A percentile compares a stretch with the other conserved stretches of the same genome.
phyloP scores from a whole-genome alignment of 2,113 vertebrate species.

The Mirounga angustirostris region DNA sequence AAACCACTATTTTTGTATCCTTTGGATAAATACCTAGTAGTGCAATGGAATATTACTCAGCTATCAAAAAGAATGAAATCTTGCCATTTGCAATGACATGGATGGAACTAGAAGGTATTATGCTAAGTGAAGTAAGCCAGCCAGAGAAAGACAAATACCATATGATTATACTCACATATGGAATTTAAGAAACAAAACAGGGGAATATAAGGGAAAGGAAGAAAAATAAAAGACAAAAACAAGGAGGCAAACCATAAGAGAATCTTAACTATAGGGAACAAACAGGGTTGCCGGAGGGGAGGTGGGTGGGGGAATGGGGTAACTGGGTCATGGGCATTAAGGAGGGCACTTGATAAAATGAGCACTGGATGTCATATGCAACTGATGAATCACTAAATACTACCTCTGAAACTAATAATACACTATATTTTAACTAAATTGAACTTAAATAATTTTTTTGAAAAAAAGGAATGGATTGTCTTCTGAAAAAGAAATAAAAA shows the following conservation, averaged over 20 bases:
- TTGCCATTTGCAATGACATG: neutral
- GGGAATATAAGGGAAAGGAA: neutral
- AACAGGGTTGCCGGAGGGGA: neutral
- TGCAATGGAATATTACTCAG: neutral
- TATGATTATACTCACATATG: neutral
- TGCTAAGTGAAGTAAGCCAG: neutral
- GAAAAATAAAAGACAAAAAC: neutral
- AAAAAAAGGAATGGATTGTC: neutral
- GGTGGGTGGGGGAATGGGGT: neutral
- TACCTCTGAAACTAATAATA: neutral
- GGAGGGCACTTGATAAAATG: neutral
- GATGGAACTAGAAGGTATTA: neutral
- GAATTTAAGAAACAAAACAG: neutral
- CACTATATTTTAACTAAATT: neutral
- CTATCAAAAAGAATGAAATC: neutral
- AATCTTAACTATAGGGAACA: neutral
- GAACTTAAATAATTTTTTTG: neutral
- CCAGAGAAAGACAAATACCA: neutral
- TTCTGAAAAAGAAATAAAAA: constrained; percentile 2
- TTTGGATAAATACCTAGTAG: neutral
- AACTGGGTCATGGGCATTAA: neutral
- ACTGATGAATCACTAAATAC: neutral
- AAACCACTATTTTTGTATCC: neutral
- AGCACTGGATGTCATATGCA: neutral
- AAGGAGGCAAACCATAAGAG: neutral